A percentile compares a stretch with the other conserved stretches of the same genome.
phyloP scores from a whole-genome alignment of 1,140 invertebrate genomes.

The Calosoma granatense region DNA sequence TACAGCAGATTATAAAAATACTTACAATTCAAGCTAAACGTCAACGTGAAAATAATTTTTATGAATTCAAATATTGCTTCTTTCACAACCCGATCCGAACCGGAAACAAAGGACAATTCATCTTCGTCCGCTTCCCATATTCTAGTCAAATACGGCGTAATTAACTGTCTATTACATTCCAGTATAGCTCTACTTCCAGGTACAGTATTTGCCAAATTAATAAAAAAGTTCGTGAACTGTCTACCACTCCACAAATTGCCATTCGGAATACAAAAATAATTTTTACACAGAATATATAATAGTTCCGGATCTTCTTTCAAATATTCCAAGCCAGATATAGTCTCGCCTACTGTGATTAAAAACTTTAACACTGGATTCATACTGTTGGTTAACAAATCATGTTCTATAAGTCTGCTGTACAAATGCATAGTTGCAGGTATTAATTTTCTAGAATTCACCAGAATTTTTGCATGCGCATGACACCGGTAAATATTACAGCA shows the following conservation, averaged over 20 bases:
- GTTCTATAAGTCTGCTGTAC: not conserved
- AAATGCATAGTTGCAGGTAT: slow-evolving; percentile 1
- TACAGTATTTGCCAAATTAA: not conserved
- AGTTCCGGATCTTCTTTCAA: not conserved
- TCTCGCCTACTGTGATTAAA: not conserved
- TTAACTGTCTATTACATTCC: not conserved
- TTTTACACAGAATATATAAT: slow-evolving; percentile 12
- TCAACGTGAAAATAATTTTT: not conserved
- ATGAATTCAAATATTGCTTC: not conserved
- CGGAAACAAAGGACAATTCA: not conserved
- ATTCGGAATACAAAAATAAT: not conserved
- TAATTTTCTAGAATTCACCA: slow-evolving; percentile 12
- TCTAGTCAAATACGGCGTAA: slow-evolving; percentile 12
- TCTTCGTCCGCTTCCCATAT: slow-evolving; percentile 13
- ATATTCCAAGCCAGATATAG: not conserved
- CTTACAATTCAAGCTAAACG: not conserved
- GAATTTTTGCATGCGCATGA: slow-evolving; percentile 9
- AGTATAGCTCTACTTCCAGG: not conserved
- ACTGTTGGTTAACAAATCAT: not conserved
- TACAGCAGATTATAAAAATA: no score
- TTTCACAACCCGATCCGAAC: not conserved
- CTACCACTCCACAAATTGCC: not conserved
- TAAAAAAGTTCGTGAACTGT: not conserved
- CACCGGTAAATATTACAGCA: slow-evolving; percentile 10
- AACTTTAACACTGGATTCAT: not conserved